Conservation (phyloP, 2,113 vertebrate genomes). For the Pheucticus melanocephalus region DNA sequence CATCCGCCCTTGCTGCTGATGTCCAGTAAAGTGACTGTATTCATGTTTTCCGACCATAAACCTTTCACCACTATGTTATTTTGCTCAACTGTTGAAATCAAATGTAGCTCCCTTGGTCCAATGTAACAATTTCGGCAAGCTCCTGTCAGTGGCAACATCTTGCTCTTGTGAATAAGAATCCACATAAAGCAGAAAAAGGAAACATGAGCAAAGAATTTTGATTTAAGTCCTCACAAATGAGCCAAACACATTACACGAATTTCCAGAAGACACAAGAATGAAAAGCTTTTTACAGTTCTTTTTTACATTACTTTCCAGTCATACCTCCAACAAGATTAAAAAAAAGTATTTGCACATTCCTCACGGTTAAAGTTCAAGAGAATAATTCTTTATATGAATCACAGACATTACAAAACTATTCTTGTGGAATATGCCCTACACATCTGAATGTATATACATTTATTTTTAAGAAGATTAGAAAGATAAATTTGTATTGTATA, state of each 20-base stretch:
- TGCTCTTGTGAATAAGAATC: background rate
- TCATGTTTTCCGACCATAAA: background rate
- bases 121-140: background rate
- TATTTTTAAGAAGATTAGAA: background rate
- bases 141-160: background rate
- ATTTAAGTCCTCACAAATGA: background rate
- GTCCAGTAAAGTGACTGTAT: background rate
- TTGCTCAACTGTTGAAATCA: background rate
- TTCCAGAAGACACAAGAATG: slow-evolving; percentile 3
- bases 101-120: background rate
- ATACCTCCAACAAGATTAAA: background rate
- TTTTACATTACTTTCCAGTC: background rate
- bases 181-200: background rate
- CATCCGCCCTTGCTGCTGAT: background rate
- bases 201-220: background rate
- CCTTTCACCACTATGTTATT: background rate
- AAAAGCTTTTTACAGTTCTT: slow-evolving; percentile 4
- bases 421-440: background rate
- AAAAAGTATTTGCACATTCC: background rate
- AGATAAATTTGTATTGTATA: background rate
- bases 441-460: background rate
- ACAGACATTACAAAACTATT: background rate
- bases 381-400: background rate
- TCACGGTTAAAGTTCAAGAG: background rate
- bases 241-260: slow-evolving; percentile 5